Evolutionary conservation across 2,113 vertebrate genomes (phyloP), one percentile per base, ranked within the genome.

Genomic region (Petrocephalus microphthalmus): DNA sequence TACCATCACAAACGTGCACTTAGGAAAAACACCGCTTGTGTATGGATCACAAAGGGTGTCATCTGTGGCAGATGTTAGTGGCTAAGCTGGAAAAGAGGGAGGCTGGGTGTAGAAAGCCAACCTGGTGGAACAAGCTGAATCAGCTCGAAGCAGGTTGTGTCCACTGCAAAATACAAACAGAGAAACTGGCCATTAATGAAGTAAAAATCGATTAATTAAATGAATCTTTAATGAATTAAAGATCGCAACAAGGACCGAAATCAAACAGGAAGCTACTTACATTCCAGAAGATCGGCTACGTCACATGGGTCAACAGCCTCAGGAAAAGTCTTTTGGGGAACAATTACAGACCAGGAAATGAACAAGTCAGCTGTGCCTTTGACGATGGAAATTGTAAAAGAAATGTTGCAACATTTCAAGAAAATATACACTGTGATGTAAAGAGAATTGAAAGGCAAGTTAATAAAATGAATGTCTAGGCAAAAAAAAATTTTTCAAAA

Each of bases 81-180:
- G 81, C 10, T 47, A 19, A n/a, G 45, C 22, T 1, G 10, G 7
- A 5, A 84, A 7, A 22, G 49, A 11, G 37, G 51, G 4, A 52
- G 17, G 81, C 90, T 71, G 57, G 91, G 64, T 60, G 10, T 25
- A n/a, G 20, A 42, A 74, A 89, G 74, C 74, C 93, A n/a, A 99
- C 98, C 98, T 98, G 97, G 97, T 93, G 97, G 96, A 94, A 97
- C 51, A 29, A 96, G 95, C 87, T 98, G 98, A 96, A 98, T 97
- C 94, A 99, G 95, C 95, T 98, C 96, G 94, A 99, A 96, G 92
- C 94, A 92, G 90, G 96, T 95, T 89, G 96, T 97, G 95, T 98
- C 97, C 97, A 96, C 98, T 98, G 92, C 91, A 93, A 96, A 89
- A 91, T 90, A 88, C 90, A 90, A 92, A 92, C 47, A 56, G 87